phyloP scores from a whole-genome alignment of 2,113 vertebrate species.

The Plestiodon gilberti region DNA sequence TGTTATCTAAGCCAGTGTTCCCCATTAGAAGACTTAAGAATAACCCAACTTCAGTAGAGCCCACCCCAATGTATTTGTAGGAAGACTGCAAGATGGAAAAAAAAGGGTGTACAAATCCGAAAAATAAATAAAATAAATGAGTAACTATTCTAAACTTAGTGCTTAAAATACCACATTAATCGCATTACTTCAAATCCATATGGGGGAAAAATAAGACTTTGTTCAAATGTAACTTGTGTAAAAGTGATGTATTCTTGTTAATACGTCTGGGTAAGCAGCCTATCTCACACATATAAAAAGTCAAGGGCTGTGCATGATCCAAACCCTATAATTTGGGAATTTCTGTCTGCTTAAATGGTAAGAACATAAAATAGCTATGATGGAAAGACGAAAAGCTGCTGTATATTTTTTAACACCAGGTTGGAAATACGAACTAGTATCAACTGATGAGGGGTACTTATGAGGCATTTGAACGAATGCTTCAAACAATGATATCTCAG shows the following conservation, averaged over 20 bases:
- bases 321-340: conserved; percentile 61
- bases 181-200: conserved; percentile 54
- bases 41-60: too few relatives aligned
- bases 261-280: conserved; percentile 65
- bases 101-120: too few relatives aligned
- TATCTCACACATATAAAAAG: conserved; percentile 71
- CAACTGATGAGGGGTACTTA: not conserved
- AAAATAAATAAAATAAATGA: too few relatives aligned
- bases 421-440: not conserved
- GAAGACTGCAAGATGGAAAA: not conserved
- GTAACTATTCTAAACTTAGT: too few relatives aligned
- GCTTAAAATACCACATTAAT: conserved; percentile 32
- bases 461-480: not conserved
- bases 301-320: conserved; percentile 65
- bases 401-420: not conserved
- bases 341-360: conserved; percentile 65
- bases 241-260: conserved; percentile 72
- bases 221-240: conserved; percentile 66
- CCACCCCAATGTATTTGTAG: too few relatives aligned
- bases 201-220: conserved; percentile 62
- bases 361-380: not conserved
- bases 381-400: not conserved
- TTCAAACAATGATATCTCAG: not conserved
- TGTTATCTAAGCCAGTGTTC: not conserved
- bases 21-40: too few relatives aligned